phyloP scores from a whole-genome alignment of 2,797 vertebrate genomes.

The Chloroceryle inda region DNA sequence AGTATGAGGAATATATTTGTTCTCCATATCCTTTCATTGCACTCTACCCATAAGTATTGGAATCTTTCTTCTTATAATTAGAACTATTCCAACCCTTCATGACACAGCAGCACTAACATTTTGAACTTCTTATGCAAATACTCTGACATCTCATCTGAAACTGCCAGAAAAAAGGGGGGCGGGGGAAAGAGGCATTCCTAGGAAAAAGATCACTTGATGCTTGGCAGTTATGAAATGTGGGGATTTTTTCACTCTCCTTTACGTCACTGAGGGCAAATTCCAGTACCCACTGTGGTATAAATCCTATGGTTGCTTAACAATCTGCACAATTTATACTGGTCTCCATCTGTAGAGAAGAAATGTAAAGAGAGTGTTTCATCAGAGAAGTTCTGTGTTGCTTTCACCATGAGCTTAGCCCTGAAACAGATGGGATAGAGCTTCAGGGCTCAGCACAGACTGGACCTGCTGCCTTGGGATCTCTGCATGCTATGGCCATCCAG shows the following conservation, averaged over 20 bases:
- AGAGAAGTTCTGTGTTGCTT: neutral
- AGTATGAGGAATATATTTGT: neutral
- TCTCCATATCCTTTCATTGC: neutral
- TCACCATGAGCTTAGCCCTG: neutral
- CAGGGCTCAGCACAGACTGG: neutral
- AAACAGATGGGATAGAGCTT: neutral
- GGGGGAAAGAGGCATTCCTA: neutral
- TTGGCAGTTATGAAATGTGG: neutral
- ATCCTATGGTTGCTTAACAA: neutral
- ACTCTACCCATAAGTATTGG: neutral
- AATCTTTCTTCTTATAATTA: neutral
- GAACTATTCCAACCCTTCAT: neutral
- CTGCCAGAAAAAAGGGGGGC: neutral
- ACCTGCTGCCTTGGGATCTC: neutral
- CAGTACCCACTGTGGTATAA: neutral
- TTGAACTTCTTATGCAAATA: neutral
- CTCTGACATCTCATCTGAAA: neutral
- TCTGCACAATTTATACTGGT: neutral
- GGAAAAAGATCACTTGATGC: neutral
- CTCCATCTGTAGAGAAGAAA: neutral
- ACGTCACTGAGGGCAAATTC: neutral
- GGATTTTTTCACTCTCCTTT: neutral
- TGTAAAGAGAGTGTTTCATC: neutral
- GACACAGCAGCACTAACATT: neutral
- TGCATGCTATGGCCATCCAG: accelerated